phyloP scores from a whole-genome alignment of 2,797 vertebrate genomes.

The Trematocara caparti region DNA sequence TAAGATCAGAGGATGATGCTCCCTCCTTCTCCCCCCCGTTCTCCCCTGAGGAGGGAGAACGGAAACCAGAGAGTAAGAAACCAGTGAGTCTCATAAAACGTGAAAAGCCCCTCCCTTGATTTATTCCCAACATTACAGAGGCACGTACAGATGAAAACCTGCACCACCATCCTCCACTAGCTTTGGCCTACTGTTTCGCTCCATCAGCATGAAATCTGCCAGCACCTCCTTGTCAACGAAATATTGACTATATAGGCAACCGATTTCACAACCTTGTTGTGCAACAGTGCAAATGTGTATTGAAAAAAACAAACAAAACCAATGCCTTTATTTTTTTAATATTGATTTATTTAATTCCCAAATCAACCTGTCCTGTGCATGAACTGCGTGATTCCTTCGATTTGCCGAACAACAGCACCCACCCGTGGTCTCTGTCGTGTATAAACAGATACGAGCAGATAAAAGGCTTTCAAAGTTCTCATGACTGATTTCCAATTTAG shows the following conservation, averaged over 20 bases:
- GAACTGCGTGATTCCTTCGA: neutral
- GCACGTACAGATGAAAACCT: neutral
- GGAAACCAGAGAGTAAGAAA: conserved; percentile 18
- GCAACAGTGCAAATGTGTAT: conserved; percentile 25
- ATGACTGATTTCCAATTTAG: neutral
- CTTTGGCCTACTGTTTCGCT: neutral
- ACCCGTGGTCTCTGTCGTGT: conserved; percentile 12
- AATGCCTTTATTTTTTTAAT: neutral
- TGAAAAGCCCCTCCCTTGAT: neutral
- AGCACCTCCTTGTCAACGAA: neutral
- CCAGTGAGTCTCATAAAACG: neutral
- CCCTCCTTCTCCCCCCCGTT: neutral
- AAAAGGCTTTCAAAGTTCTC: neutral
- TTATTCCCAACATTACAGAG: neutral
- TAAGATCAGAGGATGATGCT: conserved; percentile 31
- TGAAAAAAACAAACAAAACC: conserved; percentile 36
- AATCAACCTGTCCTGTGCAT: neutral
- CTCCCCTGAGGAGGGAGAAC: conserved; percentile 15
- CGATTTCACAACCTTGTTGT: conserved; percentile 36
- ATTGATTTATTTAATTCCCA: neutral
- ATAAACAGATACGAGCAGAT: neutral
- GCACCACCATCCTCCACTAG: neutral
- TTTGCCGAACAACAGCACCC: conserved; percentile 50
- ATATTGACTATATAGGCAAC: neutral
- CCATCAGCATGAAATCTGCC: conserved; percentile 1